Percentiles rank a stretch among this genome's conserved stretches.
phyloP scores from a whole-genome alignment of 2,113 vertebrate genomes.

The Opisthocomus hoazin region DNA sequence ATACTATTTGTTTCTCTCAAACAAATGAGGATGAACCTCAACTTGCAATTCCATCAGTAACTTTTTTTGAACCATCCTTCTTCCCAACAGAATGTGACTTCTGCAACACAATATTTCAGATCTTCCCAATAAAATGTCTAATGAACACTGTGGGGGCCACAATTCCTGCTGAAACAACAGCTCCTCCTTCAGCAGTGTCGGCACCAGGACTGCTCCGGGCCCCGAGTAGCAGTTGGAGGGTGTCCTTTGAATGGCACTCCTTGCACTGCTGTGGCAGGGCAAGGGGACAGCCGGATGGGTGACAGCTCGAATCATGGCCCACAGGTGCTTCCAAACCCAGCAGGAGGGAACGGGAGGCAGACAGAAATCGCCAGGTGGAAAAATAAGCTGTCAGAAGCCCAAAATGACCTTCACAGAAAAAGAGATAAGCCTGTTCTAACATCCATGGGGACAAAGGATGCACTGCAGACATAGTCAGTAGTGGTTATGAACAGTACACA shows the following conservation, averaged over 20 bases:
- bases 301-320: background rate
- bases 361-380: background rate
- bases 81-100: background rate
- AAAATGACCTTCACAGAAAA: background rate
- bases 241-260: background rate
- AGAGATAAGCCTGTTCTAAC: background rate
- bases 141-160: background rate
- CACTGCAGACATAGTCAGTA: background rate
- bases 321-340: background rate
- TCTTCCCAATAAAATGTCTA: slow-evolving; percentile 17
- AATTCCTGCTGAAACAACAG: background rate
- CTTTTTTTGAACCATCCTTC: background rate
- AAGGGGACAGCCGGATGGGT: background rate
- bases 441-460: background rate
- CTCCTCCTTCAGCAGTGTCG: background rate
- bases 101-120: background rate
- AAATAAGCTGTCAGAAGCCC: background rate
- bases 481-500: background rate
- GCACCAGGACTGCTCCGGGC: background rate
- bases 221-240: background rate
- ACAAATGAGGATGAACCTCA: background rate
- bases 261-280: background rate
- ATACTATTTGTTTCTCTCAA: background rate
- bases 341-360: background rate
- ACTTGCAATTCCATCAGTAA: background rate